Percentiles rank a stretch among this genome's conserved stretches.
phyloP scores from a whole-genome alignment of 2,888 invertebrate species.

The Desoria tigrina region DNA sequence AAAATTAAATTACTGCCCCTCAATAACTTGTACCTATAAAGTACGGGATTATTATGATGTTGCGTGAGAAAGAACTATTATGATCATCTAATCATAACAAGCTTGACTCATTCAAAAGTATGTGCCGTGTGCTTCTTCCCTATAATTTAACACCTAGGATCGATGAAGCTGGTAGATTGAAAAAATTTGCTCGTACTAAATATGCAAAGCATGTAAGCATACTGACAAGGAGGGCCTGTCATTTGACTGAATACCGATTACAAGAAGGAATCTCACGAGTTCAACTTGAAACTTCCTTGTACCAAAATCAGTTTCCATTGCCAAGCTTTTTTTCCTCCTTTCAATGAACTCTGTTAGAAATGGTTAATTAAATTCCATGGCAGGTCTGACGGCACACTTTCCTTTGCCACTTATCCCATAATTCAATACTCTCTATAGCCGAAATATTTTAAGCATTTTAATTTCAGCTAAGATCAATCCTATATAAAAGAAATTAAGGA shows the following conservation, averaged over 20 bases:
- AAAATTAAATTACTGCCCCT: too few species aligned
- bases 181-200: too few species aligned
- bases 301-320: neutral
- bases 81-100: too few species aligned
- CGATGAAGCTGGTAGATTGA: too few species aligned
- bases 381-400: slow-evolving; percentile 7
- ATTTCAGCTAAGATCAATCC: neutral
- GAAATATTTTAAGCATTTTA: neutral
- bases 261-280: neutral
- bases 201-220: neutral
- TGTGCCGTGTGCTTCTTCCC: too few species aligned
- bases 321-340: slow-evolving; percentile 1
- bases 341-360: slow-evolving; percentile 8
- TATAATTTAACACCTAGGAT: too few species aligned
- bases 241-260: neutral
- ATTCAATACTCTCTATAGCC: neutral
- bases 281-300: neutral
- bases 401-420: slow-evolving; percentile 1
- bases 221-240: slow-evolving; percentile 10
- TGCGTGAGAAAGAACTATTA: too few species aligned
- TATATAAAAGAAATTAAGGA: too few species aligned
- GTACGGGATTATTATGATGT: too few species aligned
- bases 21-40: too few species aligned
- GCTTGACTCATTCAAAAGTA: too few species aligned
- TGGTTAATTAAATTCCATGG: slow-evolving; percentile 10